These are phyloP conservation scores for Hirtodrosophila histrioides DNA, from an alignment of 2,888 invertebrate genomes.

Conservation along the genomic window DNA sequence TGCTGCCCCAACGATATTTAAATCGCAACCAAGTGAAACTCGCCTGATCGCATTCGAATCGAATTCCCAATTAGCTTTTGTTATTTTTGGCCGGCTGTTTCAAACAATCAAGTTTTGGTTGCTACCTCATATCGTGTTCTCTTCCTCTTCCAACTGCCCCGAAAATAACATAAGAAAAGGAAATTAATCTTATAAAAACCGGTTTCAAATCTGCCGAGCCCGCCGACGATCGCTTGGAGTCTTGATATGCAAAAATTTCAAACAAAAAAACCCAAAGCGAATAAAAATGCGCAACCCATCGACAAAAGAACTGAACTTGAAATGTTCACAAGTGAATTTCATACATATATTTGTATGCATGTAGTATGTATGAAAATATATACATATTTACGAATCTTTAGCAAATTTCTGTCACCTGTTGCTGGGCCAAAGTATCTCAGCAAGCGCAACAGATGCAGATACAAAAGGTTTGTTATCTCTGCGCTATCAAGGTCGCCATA, in stretches of 20 bases:
- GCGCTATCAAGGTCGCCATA: constrained; percentile 39
- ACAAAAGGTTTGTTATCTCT: constrained; percentile 21
- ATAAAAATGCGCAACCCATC: constrained; percentile 17
- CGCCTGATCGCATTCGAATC: background rate
- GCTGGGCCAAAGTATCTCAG: constrained; percentile 16
- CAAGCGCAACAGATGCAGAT: background rate
- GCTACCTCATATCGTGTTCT: constrained; percentile 23
- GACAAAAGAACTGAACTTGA: constrained; percentile 1
- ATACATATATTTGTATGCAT: background rate
- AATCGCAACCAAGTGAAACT: background rate
- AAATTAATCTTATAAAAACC: constrained; percentile 40
- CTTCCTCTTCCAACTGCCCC: constrained; percentile 23
- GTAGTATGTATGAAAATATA: background rate
- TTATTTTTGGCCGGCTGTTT: constrained; percentile 4
- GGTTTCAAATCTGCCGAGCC: constrained; percentile 33
- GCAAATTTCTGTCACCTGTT: constrained; percentile 22
- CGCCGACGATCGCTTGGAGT: constrained; percentile 1
- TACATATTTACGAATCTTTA: constrained; percentile 2
- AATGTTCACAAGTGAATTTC: background rate
- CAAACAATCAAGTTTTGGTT: constrained; percentile 34
- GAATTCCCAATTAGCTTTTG: constrained; percentile 11
- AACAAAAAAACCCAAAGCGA: constrained; percentile 1
- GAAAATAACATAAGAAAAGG: constrained; percentile 29
- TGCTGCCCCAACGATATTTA: background rate
- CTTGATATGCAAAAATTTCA: background rate